Evolutionary conservation across 2,888 invertebrate species (phyloP), one percentile per base, ranked within the genome.

Genomic region (Pandemis corylana): DNA sequence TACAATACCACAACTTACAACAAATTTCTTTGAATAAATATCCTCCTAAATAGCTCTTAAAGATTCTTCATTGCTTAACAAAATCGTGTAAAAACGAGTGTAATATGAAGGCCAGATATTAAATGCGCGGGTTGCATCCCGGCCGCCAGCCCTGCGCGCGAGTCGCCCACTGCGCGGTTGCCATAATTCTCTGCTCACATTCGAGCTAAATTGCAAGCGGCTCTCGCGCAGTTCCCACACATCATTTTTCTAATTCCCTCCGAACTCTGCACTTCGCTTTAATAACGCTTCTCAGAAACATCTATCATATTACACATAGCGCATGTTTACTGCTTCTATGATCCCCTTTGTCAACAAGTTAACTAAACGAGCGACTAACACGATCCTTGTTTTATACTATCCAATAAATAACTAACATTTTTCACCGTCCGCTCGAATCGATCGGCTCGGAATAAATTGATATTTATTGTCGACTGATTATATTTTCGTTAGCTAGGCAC

Each of bases 101-200:
- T 59, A 28, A 28, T 6, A 7, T 65, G 13, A 49, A 44, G 20
- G 7, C 49, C 51, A 5, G 28, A 66, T 66, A 66, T 51, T 49
- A 36, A 66, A 49, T 46, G 28, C 13, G 42, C 42, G 51, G 36
- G 53, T 63, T 68, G 9, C 10, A 46, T 12, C 46, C 12, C 5
- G 12, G 12, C 44, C 44, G 44, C 46, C 90, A 90, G 76, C 91
- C 90, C 91, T 90, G 83, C 72, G 79, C 83, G 83, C 28, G 28
- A 36, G 82, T 82, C 82, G 74, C 79, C 77, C 80, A 77, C 83
- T 85, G 87, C 88, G 83, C 89, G 86, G 88, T 87, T 88, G 90
- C 92, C 90, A 91, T 93, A 92, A 90, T 90, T 93, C 91, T 87
- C 90, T 82, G 84, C 84, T 87, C 88, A 89, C 89, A 89, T 88